Conservation (phyloP, 2,797 vertebrate species). For the Poecilia picta region DNA sequence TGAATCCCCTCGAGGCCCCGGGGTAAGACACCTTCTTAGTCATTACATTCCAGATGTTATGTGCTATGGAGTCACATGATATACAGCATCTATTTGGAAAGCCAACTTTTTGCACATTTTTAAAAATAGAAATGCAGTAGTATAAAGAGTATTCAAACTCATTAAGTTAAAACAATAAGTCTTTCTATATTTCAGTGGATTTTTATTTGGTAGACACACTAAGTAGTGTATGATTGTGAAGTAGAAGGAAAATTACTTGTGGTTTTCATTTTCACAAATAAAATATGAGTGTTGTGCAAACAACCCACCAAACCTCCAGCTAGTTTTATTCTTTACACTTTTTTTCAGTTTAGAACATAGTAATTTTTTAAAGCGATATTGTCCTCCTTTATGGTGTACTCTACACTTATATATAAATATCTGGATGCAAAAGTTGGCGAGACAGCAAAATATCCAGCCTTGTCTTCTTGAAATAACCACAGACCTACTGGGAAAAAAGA, state of each 20-base stretch:
- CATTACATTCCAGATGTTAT: slow-evolving; percentile 7
- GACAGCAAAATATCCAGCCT: not conserved
- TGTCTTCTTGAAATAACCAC: not conserved
- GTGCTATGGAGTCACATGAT: not conserved
- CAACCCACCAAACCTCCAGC: not conserved
- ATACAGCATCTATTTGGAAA: not conserved
- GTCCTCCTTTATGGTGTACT: not conserved
- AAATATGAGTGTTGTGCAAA: not conserved
- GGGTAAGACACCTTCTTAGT: slow-evolving; percentile 80
- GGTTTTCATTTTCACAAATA: not conserved
- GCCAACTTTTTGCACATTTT: not conserved
- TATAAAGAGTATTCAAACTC: not conserved
- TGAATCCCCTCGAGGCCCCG: slow-evolving; percentile 82
- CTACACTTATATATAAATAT: not conserved
- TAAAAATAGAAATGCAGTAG: not conserved
- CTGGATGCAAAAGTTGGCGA: not conserved
- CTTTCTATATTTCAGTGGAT: not conserved
- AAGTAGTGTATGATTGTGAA: not conserved
- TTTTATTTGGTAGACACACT: not conserved
- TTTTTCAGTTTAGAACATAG: not conserved
- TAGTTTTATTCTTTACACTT: not conserved
- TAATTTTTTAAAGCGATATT: not conserved
- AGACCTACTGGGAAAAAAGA: not conserved
- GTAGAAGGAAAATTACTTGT: not conserved
- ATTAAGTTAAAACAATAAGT: not conserved